Evolutionary conservation across 2,113 vertebrate genomes (phyloP).

Genomic region (Ginglymostoma cirratum): DNA sequence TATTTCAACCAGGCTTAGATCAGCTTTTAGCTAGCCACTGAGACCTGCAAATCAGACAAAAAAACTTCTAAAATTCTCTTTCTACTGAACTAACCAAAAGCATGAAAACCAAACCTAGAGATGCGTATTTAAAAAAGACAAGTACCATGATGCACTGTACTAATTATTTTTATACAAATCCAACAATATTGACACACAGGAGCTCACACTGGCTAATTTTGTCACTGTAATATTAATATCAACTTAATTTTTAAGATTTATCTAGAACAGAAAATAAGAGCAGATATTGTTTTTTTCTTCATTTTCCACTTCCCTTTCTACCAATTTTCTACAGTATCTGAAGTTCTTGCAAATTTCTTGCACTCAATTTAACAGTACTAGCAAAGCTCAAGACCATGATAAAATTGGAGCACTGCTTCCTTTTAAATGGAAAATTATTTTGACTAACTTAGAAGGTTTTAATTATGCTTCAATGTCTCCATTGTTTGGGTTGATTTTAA

Average conservation of each 20-base stretch:
- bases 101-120: background rate
- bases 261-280: background rate
- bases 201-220: background rate
- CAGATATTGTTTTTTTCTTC: background rate
- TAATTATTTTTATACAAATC: background rate
- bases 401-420: background rate
- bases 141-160: background rate
- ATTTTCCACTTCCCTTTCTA: background rate
- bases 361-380: background rate
- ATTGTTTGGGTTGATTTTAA: background rate
- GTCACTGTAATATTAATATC: background rate
- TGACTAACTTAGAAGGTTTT: background rate
- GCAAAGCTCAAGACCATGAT: background rate
- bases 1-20: background rate
- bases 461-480: background rate
- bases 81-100: background rate
- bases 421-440: background rate
- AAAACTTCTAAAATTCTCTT: background rate
- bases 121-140: background rate
- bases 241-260: background rate
- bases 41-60: background rate
- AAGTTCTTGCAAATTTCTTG: background rate
- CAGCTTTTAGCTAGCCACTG: background rate
- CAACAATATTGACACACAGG: background rate
- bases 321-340: background rate